Conservation (phyloP, 2,113 vertebrate species). For the Ceuthmochares aereus region DNA sequence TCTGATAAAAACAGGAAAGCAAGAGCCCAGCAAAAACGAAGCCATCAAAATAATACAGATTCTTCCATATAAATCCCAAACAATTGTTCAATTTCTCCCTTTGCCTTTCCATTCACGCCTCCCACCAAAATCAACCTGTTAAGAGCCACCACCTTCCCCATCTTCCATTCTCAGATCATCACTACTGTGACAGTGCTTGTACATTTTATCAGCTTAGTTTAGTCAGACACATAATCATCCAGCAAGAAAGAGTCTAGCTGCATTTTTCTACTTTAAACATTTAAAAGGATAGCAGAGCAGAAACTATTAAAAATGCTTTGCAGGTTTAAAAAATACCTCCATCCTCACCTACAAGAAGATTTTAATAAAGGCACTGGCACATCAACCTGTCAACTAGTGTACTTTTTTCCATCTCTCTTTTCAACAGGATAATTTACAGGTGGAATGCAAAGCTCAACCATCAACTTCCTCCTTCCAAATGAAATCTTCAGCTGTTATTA, state of each 20-base stretch:
- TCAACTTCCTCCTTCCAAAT: background rate
- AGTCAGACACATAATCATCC: background rate
- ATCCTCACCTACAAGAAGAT: background rate
- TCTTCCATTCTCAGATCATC: too few species aligned
- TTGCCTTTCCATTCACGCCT: background rate
- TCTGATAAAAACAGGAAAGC: background rate
- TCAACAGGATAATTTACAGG: background rate
- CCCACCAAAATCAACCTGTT: too few species aligned
- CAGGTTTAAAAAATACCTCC: background rate
- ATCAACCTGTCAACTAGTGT: background rate
- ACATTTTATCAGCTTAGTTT: too few species aligned
- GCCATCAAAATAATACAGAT: rapidly evolving
- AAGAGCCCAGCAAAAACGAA: background rate
- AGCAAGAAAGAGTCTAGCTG: background rate
- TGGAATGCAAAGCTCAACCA: background rate
- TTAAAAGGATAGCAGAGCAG: background rate
- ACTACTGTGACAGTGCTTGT: background rate
- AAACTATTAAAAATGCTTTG: background rate
- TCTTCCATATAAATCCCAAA: background rate
- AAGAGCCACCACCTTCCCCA: background rate
- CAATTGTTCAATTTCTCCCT: background rate
- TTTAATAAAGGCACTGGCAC: background rate
- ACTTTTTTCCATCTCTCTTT: background rate
- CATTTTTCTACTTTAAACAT: background rate
- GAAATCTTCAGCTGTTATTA: background rate